Evolutionary conservation across 2,888 invertebrate species (phyloP).

Genomic region (Homarus gammarus): DNA sequence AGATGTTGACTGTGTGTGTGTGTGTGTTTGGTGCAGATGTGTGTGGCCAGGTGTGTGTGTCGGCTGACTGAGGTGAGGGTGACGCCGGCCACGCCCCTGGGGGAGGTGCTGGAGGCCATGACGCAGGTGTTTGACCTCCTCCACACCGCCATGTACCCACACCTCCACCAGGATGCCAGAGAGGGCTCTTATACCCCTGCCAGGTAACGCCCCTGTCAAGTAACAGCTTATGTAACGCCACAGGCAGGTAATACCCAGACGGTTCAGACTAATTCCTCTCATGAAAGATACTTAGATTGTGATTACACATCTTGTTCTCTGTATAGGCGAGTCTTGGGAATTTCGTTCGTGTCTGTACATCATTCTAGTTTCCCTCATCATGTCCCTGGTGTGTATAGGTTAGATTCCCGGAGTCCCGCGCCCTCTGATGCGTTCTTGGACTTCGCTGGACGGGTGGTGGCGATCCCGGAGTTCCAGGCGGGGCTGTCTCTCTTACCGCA

Average conservation of each 20-base stretch:
- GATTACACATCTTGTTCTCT: too few species aligned
- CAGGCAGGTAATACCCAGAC: too few species aligned
- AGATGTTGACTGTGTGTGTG: too few species aligned
- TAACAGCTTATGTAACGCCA: too few species aligned
- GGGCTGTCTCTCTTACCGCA: slow-evolving; percentile 53
- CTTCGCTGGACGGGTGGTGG: slow-evolving; percentile 47
- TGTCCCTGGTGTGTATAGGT: too few species aligned
- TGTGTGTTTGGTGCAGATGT: too few species aligned
- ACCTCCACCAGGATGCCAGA: slow-evolving; percentile 55
- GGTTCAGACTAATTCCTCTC: too few species aligned
- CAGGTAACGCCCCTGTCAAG: slow-evolving; percentile 16
- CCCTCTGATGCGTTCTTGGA: slow-evolving; percentile 65
- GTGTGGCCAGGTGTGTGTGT: slow-evolving; percentile 45
- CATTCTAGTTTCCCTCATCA: too few species aligned
- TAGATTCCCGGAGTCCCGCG: slow-evolving; percentile 60
- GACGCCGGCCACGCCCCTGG: slow-evolving; percentile 39
- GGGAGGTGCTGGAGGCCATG: slow-evolving; percentile 46
- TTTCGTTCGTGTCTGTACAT: too few species aligned
- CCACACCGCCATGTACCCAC: slow-evolving; percentile 59
- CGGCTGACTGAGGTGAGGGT: slow-evolving; percentile 39
- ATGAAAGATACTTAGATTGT: too few species aligned
- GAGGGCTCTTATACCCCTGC: slow-evolving; percentile 63
- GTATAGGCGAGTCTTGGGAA: too few species aligned
- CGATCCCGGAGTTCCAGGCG: slow-evolving; percentile 55
- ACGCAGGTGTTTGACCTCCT: slow-evolving; percentile 57